Percentiles rank a stretch among this genome's conserved stretches.
These are phyloP conservation scores for Tenodera sinensis DNA, from an alignment of 2,888 invertebrate genomes.

Conservation along the genomic window DNA sequence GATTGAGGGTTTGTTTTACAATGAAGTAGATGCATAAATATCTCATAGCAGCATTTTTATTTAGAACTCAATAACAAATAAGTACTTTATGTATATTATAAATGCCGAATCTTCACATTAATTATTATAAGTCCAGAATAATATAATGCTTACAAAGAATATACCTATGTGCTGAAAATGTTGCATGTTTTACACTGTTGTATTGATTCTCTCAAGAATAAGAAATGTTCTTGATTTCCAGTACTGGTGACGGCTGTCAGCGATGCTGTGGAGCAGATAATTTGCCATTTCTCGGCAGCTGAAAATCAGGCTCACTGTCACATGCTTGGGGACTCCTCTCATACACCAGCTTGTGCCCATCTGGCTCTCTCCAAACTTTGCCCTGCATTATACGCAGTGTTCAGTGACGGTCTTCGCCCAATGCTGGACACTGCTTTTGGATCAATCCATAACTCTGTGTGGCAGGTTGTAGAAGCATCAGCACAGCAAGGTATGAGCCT, in stretches of 20 bases:
- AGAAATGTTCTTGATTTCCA: slow-evolving; percentile 40
- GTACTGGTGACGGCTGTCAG: slow-evolving; percentile 69
- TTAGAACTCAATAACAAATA: no score
- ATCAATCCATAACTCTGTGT: slow-evolving; percentile 79
- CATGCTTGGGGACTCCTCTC: slow-evolving; percentile 54
- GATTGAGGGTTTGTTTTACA: no score
- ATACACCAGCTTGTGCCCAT: slow-evolving; percentile 65
- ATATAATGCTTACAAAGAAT: no score
- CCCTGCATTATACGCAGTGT: slow-evolving; percentile 77
- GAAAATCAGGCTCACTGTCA: slow-evolving; percentile 39
- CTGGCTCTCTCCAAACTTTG: slow-evolving; percentile 73
- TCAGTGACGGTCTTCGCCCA: slow-evolving; percentile 80
- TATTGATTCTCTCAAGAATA: neutral
- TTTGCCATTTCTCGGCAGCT: slow-evolving; percentile 67
- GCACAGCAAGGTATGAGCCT: slow-evolving; percentile 67
- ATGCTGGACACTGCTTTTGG: slow-evolving; percentile 81
- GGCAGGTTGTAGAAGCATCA: slow-evolving; percentile 86
- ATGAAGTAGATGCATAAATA: no score
- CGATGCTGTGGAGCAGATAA: slow-evolving; percentile 70
- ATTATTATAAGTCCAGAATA: no score
- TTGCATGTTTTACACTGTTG: no score
- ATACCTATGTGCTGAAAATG: no score
- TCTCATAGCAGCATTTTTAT: no score
- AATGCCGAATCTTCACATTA: no score
- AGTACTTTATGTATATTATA: no score